Conservation (phyloP, 2,113 vertebrate genomes). For the Apeltes quadracus region DNA sequence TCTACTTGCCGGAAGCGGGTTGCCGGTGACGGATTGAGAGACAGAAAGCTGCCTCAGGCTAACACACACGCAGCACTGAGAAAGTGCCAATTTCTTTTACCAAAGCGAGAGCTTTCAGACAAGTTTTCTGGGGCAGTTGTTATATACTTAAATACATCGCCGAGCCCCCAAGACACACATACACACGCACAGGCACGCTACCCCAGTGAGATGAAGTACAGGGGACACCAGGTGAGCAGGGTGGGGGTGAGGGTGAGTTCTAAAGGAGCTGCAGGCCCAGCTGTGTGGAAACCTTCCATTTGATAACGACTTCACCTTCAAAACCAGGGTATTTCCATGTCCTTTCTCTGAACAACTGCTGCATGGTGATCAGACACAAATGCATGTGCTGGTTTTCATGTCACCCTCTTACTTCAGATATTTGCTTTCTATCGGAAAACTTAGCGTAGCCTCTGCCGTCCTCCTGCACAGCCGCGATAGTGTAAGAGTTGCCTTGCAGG, state of each 20-base stretch:
- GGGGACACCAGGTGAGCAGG: constrained; percentile 48
- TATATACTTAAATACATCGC: constrained; percentile 50
- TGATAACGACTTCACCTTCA: constrained; percentile 27
- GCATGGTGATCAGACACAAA: constrained; percentile 9
- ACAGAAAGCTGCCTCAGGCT: constrained; percentile 35
- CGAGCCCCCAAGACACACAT: constrained; percentile 33
- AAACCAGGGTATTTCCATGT: constrained; percentile 27
- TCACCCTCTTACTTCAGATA: background rate
- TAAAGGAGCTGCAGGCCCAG: constrained; percentile 47
- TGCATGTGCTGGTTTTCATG: constrained; percentile 11
- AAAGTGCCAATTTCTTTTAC: constrained; percentile 27
- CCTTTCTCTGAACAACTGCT: constrained; percentile 16
- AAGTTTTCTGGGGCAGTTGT: constrained; percentile 55
- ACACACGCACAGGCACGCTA: constrained; percentile 10
- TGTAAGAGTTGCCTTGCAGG: background rate
- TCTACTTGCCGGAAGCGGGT: constrained; percentile 18
- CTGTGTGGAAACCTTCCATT: constrained; percentile 42
- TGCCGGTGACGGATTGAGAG: constrained; percentile 29
- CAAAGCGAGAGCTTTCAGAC: constrained; percentile 40
- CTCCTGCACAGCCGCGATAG: background rate
- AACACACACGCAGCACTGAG: background rate
- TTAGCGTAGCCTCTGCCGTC: background rate
- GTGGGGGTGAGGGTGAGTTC: constrained; percentile 47
- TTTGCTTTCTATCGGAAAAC: background rate
- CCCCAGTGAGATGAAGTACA: constrained; percentile 18